Conservation (phyloP, 2,113 vertebrate species). For the Prunella himalayana region DNA sequence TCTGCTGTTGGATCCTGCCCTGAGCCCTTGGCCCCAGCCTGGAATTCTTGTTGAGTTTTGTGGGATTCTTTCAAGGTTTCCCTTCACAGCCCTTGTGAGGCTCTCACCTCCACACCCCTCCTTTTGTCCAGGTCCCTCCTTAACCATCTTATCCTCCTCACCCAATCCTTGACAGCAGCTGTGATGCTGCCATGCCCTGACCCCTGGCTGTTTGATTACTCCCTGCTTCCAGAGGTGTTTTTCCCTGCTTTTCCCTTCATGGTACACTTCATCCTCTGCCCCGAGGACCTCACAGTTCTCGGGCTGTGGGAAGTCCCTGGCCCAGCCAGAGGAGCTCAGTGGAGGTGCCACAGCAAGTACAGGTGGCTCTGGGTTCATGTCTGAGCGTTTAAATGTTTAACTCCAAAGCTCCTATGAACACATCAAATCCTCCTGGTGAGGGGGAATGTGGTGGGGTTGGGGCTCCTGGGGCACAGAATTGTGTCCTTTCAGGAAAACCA, state of each 20-base stretch:
- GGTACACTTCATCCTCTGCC: not conserved
- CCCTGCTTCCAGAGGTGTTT: fast-evolving
- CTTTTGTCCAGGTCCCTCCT: not conserved
- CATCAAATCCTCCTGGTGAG: not conserved
- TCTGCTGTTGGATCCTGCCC: not conserved
- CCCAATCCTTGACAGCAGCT: fast-evolving
- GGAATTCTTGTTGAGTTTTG: not conserved
- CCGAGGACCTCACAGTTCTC: not conserved
- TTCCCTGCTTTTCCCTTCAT: not conserved
- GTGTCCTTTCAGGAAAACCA: not conserved
- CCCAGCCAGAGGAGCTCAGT: not conserved
- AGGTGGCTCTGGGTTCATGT: not conserved
- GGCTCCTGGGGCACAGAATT: not conserved
- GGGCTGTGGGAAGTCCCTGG: fast-evolving
- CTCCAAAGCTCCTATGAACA: fast-evolving
- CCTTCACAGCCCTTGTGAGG: fast-evolving
- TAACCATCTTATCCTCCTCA: not conserved
- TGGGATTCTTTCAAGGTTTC: not conserved
- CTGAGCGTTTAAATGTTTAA: not conserved
- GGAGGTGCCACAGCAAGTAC: fast-evolving
- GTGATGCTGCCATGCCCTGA: not conserved
- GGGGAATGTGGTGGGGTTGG: not conserved
- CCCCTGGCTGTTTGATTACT: not conserved
- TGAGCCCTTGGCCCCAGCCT: not conserved
- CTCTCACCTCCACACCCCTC: not conserved